Conservation (phyloP, 2,797 vertebrate species). For the Tokudaia muenninki region DNA sequence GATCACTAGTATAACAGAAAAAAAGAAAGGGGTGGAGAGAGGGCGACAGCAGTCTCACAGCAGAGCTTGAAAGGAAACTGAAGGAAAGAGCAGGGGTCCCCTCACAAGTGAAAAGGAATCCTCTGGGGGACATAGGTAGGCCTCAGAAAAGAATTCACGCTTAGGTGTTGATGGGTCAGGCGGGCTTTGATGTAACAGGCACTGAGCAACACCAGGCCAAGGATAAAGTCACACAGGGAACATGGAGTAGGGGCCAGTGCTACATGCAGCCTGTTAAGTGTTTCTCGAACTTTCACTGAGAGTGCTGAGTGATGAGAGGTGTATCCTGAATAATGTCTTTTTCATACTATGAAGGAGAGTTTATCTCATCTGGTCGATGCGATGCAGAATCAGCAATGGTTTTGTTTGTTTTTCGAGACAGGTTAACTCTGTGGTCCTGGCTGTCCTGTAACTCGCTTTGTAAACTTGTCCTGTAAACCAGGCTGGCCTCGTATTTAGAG, state of each 20-base stretch:
- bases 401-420: neutral
- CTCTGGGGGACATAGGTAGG: neutral
- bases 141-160: constrained; percentile 8
- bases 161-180: neutral
- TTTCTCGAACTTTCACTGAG: constrained; percentile 11
- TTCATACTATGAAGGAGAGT: neutral
- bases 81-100: neutral
- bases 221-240: neutral
- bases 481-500: neutral
- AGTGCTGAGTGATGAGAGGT: neutral
- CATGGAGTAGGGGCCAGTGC: neutral
- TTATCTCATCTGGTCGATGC: neutral
- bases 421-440: neutral
- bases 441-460: neutral
- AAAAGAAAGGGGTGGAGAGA: neutral
- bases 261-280: neutral
- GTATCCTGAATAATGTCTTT: neutral
- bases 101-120: neutral
- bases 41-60: neutral
- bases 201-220: neutral
- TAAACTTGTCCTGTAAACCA: neutral
- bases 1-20: neutral
- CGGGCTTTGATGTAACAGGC: neutral
- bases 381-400: neutral
- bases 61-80: neutral